Base-by-base conservation (phyloP, 2,888 invertebrate species). In the Acrobasis repandana region DNA sequence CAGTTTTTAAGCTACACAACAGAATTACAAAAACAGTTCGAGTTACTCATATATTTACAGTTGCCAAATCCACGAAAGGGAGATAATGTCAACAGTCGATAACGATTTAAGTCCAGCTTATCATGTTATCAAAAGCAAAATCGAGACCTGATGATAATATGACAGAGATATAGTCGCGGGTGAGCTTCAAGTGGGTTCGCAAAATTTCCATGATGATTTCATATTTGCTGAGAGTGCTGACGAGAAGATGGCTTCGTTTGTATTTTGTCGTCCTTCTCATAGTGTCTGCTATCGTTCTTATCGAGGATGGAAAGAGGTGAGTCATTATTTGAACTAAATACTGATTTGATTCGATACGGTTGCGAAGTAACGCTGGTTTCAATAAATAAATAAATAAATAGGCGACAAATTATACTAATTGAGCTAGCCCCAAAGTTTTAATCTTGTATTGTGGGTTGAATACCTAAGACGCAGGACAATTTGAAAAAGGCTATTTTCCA, bases 141-240 rank as follows among this genome's bases (percentile, higher is more conserved):
- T 50, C 43, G 38, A 51, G 15, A 10, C 11, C 9, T 33, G 59
- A n/a, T n/a, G n/a, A n/a, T n/a, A n/a, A n/a, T n/a, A n/a, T n/a
- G n/a, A 49, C 51, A 59, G 43, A 15, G 50, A 34, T 43, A 43
- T 43, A 43, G 43, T 16, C 9, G 15, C 36, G 4, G 58, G 18
- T 50, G 14, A 20, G 15, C 14, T 47, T 49, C 6, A 38, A 50
- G 58, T 51, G 51, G n/a, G 46, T 77, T 83, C 83, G 71, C 77
- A 80, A 85, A 81, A 63, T 67, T 83, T 83, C 80, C 62, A 77
- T 65, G 61, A 86, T 86, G 86, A 69, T 77, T 65, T 63, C 74
- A 72, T 72, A 72, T 36, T 20, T 74, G 43, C 60, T 76, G 15
- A 79, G 75, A 74, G 64, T 79, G 65, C 14, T 79, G 58, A 67